Evolutionary conservation across 1,140 invertebrate genomes (phyloP).

Genomic region (Callitettix versicolor): DNA sequence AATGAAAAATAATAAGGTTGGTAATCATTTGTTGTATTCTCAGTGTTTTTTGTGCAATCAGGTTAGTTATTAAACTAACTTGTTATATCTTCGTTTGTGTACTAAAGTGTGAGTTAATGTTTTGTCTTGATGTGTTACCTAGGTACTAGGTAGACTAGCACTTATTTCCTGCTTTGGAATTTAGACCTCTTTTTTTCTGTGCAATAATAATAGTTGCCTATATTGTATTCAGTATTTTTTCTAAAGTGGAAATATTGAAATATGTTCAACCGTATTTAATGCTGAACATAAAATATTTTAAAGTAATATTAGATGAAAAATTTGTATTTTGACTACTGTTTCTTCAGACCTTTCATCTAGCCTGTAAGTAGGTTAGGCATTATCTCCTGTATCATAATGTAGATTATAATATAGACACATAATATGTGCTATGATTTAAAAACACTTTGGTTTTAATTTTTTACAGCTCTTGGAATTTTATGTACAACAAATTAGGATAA

Average conservation of each 20-base stretch:
- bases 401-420: too few species aligned
- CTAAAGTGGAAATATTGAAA: neutral
- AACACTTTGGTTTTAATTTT: too few species aligned
- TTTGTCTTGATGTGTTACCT: neutral
- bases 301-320: neutral
- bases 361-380: too few species aligned
- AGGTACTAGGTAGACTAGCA: neutral
- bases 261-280: neutral
- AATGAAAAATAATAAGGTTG: conserved; percentile 11
- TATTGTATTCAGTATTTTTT: neutral
- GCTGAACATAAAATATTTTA: neutral
- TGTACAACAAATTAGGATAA: too few species aligned
- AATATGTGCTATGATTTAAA: too few species aligned
- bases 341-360: too few species aligned
- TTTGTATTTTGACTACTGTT: too few species aligned
- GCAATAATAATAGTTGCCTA: neutral
- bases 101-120: neutral
- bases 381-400: too few species aligned
- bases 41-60: neutral
- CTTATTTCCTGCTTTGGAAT: neutral
- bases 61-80: neutral
- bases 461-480: too few species aligned
- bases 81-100: conserved; percentile 2
- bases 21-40: neutral
- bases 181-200: neutral